Conservation (phyloP, 2,888 invertebrate species). For the Candidula unifasciata region DNA sequence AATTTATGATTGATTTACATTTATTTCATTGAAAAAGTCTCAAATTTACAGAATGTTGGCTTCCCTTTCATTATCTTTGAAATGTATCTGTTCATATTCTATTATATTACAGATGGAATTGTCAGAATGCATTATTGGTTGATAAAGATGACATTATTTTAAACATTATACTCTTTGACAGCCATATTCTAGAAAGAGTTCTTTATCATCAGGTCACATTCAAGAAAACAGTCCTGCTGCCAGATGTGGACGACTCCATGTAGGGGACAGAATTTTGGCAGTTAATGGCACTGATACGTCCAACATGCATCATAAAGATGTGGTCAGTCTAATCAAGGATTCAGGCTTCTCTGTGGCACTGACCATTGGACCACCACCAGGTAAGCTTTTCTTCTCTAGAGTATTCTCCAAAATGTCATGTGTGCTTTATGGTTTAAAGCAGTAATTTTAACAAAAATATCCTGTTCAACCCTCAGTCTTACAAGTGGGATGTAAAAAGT, state of each 20-base stretch:
- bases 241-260: constrained; percentile 90
- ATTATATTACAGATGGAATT: too few relatives aligned
- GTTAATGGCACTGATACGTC: constrained; percentile 95
- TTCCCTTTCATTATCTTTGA: too few relatives aligned
- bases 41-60: too few relatives aligned
- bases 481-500: not conserved
- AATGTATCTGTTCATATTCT: too few relatives aligned
- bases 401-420: not conserved
- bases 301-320: constrained; percentile 95
- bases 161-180: too few relatives aligned
- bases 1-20: too few relatives aligned
- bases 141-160: too few relatives aligned
- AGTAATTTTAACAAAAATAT: not conserved
- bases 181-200: too few relatives aligned
- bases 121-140: too few relatives aligned
- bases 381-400: constrained; percentile 53
- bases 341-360: constrained; percentile 92
- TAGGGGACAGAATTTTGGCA: constrained; percentile 96
- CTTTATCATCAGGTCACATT: constrained; percentile 85
- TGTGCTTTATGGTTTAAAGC: not conserved
- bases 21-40: too few relatives aligned
- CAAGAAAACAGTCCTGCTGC: constrained; percentile 97
- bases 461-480: too few relatives aligned
- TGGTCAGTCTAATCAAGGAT: constrained; percentile 97
- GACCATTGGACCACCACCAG: constrained; percentile 78